Evolutionary conservation across 2,888 invertebrate genomes (phyloP).

Genomic region (Euplexia lucipara): DNA sequence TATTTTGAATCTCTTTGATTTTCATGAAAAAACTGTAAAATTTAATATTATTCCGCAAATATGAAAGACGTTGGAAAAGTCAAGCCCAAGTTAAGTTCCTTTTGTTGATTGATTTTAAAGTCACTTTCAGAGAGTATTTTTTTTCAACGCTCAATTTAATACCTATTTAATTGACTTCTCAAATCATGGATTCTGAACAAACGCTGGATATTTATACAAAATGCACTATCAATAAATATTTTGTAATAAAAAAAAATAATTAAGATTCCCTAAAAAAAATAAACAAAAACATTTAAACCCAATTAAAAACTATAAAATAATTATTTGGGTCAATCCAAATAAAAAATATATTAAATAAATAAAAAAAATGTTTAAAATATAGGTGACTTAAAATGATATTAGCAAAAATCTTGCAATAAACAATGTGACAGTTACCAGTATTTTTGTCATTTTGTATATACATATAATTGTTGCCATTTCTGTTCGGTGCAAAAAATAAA

Average conservation of each 20-base stretch:
- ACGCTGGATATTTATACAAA: no score
- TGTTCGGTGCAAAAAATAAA: constrained; percentile 55
- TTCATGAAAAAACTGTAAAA: no score
- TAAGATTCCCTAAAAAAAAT: no score
- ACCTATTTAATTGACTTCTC: no score
- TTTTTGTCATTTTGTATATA: constrained; percentile 42
- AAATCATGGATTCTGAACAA: background rate
- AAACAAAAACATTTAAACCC: background rate
- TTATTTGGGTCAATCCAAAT: background rate
- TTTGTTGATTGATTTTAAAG: constrained; percentile 43
- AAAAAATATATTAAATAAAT: background rate
- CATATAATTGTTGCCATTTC: constrained; percentile 38
- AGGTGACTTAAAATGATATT: constrained; percentile 34
- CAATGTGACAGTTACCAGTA: constrained; percentile 30
- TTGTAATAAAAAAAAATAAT: no score
- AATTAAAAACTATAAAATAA: background rate
- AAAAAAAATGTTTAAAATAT: background rate
- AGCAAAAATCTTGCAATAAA: constrained; percentile 1
- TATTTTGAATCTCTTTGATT: no score
- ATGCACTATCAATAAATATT: no score
- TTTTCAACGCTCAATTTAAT: background rate
- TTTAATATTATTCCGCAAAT: no score
- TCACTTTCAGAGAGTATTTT: constrained; percentile 27
- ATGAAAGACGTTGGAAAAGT: no score
- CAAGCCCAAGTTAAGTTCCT: constrained; percentile 1